A percentile compares a stretch with the other conserved stretches of the same genome.
Conservation (phyloP, 2,113 vertebrate genomes). For the Balaeniceps rex region DNA sequence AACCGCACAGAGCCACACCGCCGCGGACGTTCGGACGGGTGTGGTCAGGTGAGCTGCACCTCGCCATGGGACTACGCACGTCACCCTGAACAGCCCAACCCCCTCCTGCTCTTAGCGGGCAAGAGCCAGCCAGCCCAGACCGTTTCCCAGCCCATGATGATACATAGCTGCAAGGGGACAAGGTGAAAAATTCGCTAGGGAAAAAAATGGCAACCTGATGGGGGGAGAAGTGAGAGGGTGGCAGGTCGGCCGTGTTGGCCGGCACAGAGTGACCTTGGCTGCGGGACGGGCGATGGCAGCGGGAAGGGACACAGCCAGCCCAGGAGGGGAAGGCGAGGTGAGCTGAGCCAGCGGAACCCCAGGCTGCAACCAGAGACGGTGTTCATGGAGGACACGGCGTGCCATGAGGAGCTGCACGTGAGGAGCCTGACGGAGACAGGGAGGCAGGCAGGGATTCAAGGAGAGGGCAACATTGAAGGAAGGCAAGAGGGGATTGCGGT, state of each 20-base stretch:
- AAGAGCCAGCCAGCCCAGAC: not conserved
- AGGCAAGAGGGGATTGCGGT: not conserved
- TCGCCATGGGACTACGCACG: not conserved
- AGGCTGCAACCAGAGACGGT: accelerated
- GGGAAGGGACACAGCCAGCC: not conserved
- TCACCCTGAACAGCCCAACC: accelerated
- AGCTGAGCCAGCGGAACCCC: not conserved
- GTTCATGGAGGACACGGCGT: accelerated
- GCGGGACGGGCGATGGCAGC: no score
- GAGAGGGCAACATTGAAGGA: not conserved
- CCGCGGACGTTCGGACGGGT: not conserved
- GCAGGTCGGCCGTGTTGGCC: accelerated
- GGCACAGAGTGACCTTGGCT: not conserved
- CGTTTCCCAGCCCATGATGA: accelerated
- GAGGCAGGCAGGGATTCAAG: not conserved
- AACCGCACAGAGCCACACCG: accelerated
- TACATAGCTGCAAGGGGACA: accelerated
- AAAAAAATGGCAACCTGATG: not conserved
- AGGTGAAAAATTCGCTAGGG: accelerated
- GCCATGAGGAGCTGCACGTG: not conserved
- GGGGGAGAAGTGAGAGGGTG: accelerated
- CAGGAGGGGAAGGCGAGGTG: not conserved
- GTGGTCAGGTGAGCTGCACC: not conserved
- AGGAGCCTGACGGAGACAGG: not conserved
- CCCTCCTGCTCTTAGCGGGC: not conserved